Conservation (phyloP, 1,140 invertebrate species). For the Sycophaga agraensis region DNA sequence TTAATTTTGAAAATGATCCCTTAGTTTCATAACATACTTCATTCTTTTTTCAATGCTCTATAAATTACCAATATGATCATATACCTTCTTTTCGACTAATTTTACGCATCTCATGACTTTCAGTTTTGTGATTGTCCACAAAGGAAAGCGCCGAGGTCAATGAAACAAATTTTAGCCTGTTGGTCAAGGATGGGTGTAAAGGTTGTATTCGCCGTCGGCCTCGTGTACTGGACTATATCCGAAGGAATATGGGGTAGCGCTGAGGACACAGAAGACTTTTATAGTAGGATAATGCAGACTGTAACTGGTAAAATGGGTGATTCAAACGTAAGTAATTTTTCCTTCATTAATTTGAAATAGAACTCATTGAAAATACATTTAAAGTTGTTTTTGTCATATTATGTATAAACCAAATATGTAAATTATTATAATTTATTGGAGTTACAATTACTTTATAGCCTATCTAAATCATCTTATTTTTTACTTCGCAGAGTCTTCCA, state of each 20-base stretch:
- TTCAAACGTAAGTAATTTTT: background rate
- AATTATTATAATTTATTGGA: too few species aligned
- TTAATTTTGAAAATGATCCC: too few species aligned
- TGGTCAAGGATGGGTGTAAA: constrained; percentile 33
- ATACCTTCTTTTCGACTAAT: too few species aligned
- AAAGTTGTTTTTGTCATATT: too few species aligned
- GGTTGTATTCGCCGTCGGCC: constrained; percentile 29
- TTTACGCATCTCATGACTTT: too few species aligned
- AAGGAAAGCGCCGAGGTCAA: constrained; percentile 13
- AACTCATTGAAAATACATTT: too few species aligned
- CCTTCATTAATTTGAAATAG: too few species aligned
- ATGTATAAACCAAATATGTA: too few species aligned
- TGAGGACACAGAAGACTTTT: constrained; percentile 39
- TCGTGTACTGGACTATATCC: constrained; percentile 42
- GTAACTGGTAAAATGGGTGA: background rate
- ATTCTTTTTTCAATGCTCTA: too few species aligned
- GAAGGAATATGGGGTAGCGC: constrained; percentile 44
- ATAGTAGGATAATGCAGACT: constrained; percentile 33
- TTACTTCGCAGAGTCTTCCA: constrained; percentile 30
- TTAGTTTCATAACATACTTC: too few species aligned
- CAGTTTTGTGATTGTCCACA: constrained; percentile 36
- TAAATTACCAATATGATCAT: too few species aligned
- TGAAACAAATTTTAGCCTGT: constrained; percentile 11
- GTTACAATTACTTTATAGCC: background rate
- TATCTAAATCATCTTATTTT: background rate